Conservation (phyloP, 2,113 vertebrate species). For the Clupea harengus region DNA sequence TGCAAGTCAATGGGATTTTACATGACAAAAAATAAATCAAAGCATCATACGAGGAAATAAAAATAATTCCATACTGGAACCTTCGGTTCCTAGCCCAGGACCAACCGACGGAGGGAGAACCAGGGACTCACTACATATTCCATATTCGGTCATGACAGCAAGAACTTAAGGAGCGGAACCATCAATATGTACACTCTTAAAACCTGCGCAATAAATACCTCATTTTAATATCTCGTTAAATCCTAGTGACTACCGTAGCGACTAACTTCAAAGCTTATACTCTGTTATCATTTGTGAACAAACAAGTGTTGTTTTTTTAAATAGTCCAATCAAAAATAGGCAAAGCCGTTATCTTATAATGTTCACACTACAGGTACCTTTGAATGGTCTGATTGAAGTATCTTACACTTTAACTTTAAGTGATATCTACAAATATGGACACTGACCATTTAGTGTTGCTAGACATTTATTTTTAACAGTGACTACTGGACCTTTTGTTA, state of each 20-base stretch:
- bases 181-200: neutral
- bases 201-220: neutral
- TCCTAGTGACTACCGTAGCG: neutral
- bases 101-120: neutral
- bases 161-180: neutral
- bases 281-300: neutral
- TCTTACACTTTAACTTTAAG: neutral
- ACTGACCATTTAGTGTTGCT: constrained; percentile 1
- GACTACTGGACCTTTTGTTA: neutral
- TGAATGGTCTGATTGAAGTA: constrained; percentile 37
- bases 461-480: neutral
- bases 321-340: neutral
- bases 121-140: neutral
- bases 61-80: neutral
- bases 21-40: neutral
- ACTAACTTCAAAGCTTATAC: neutral
- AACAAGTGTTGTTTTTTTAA: neutral
- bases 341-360: neutral
- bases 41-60: neutral
- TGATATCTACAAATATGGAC: constrained; percentile 6
- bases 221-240: neutral
- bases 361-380: neutral
- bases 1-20: constrained; percentile 25
- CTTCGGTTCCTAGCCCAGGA: neutral
- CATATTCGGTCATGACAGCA: neutral